Conservation (phyloP, 2,113 vertebrate genomes). For the Cepphus grylle region DNA sequence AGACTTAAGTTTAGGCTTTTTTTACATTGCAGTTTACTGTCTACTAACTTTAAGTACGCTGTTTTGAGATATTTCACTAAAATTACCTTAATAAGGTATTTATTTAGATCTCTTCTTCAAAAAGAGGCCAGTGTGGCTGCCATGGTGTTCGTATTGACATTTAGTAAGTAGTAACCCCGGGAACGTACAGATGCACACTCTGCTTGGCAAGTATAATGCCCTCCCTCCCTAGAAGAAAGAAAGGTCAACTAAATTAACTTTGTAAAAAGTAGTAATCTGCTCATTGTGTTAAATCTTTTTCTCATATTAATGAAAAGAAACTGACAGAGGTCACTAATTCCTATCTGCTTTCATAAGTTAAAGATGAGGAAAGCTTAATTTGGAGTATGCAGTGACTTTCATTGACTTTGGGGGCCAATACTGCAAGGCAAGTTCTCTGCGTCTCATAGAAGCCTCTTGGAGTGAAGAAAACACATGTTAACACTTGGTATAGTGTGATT, state of each 20-base stretch:
- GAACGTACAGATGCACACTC: background rate
- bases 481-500: background rate
- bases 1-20: background rate
- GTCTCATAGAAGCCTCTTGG: background rate
- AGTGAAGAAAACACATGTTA: background rate
- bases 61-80: background rate
- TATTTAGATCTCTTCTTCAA: background rate
- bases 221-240: slow-evolving; percentile 13
- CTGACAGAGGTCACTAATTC: slow-evolving; percentile 34
- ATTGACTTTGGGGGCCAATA: background rate
- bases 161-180: slow-evolving; percentile 15
- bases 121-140: background rate
- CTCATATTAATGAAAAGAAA: slow-evolving; percentile 32
- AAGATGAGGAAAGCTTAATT: slow-evolving; percentile 22
- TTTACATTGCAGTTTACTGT: background rate
- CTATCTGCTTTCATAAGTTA: slow-evolving; percentile 1
- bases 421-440: background rate
- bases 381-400: background rate
- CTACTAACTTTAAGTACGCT: background rate
- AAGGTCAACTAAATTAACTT: slow-evolving; percentile 66
- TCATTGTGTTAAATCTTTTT: slow-evolving; percentile 49
- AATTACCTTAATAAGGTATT: background rate
- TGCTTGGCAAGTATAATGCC: background rate
- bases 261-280: slow-evolving; percentile 46
- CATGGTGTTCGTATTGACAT: background rate